Percentiles rank a stretch among this genome's conserved stretches.
Conservation (phyloP, 2,113 vertebrate species). For the Alaudala cheleensis region DNA sequence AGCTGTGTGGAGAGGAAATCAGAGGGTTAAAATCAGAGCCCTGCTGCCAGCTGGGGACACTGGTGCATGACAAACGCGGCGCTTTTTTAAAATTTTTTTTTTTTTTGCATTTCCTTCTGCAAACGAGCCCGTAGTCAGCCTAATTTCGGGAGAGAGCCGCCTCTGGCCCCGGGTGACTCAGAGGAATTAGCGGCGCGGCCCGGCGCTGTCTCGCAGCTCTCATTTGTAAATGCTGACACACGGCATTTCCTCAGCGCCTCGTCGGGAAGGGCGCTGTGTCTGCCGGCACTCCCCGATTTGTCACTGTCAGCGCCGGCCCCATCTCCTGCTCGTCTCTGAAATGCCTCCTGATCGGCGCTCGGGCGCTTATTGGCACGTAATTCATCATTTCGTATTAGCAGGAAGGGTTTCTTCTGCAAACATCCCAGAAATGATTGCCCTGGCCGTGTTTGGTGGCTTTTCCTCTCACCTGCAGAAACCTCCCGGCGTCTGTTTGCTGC, state of each 20-base stretch:
- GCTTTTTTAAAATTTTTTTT: no score
- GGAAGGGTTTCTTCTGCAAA: constrained; percentile 16
- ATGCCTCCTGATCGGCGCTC: constrained; percentile 17
- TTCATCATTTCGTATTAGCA: constrained; percentile 46
- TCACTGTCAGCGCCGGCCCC: constrained; percentile 36
- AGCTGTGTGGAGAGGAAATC: background rate
- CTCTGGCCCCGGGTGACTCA: constrained; percentile 47
- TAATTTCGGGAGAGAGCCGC: background rate
- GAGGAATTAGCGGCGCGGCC: background rate
- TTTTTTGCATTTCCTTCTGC: background rate
- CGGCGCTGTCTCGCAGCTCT: background rate
- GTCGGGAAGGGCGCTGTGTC: constrained; percentile 29
- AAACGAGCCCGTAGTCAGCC: background rate
- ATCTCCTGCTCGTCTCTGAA: constrained; percentile 38
- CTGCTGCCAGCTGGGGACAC: background rate
- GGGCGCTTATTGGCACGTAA: constrained; percentile 4
- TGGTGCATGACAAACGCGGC: background rate
- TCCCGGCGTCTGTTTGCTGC: rapidly evolving
- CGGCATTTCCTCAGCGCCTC: constrained; percentile 12
- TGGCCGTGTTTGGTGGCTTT: background rate
- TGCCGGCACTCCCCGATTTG: constrained; percentile 39
- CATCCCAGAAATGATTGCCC: background rate
- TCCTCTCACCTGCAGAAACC: background rate
- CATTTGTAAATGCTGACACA: constrained; percentile 56
- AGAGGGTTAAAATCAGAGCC: constrained; percentile 6